phyloP scores from a whole-genome alignment of 2,113 vertebrate genomes.

The Macquaria australasica region DNA sequence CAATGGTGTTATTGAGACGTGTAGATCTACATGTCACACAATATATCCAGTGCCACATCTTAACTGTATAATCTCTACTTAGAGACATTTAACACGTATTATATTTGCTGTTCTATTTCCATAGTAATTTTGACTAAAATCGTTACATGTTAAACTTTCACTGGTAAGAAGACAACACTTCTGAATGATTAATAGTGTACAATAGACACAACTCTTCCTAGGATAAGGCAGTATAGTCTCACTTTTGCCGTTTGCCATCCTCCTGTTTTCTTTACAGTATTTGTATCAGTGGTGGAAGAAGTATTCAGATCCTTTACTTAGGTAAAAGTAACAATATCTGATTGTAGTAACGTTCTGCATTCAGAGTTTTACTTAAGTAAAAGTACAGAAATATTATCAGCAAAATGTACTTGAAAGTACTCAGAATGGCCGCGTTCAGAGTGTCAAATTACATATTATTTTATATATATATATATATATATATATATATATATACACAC shows the following conservation, averaged over 20 bases:
- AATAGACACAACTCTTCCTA: background rate
- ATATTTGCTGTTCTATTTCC: background rate
- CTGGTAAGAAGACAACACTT: background rate
- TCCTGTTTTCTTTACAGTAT: background rate
- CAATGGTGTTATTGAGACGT: constrained; percentile 51
- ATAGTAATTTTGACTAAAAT: background rate
- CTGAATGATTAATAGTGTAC: background rate
- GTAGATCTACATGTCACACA: constrained; percentile 22
- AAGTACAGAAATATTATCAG: background rate
- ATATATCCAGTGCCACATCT: constrained; percentile 30
- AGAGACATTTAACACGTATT: background rate
- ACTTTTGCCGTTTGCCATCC: background rate
- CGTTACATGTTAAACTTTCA: background rate
- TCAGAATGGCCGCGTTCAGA: no score
- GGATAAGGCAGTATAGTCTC: background rate
- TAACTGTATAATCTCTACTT: constrained; percentile 16
- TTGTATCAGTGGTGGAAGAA: background rate
- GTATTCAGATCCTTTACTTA: background rate
- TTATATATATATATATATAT: no score
- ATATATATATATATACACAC: no score
- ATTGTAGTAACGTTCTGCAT: background rate
- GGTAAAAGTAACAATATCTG: background rate
- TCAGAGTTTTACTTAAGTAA: background rate
- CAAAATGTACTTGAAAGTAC: background rate
- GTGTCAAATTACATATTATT: no score